Conservation (phyloP, 1,140 invertebrate species). For the Acyrthosiphon pisum region DNA sequence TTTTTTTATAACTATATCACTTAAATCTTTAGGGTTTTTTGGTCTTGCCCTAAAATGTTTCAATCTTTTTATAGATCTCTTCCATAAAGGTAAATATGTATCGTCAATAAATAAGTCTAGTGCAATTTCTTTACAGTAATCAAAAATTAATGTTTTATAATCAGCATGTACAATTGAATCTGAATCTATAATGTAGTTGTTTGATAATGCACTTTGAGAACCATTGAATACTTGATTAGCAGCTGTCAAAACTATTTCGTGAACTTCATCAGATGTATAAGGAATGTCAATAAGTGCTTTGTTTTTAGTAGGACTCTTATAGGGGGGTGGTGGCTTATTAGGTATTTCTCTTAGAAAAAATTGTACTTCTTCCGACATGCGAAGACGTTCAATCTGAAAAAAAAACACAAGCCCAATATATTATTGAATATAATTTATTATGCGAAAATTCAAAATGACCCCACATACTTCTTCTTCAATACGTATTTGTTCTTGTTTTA, state of each 20-base stretch:
- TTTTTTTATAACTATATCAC: slow-evolving; percentile 31
- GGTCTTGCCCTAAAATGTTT: not conserved
- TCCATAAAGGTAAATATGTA: slow-evolving; percentile 16
- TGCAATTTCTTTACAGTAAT: slow-evolving; percentile 40
- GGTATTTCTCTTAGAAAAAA: slow-evolving; percentile 42
- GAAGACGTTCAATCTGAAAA: slow-evolving; percentile 46
- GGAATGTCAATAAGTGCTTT: not conserved
- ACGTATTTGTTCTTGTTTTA: slow-evolving; percentile 33
- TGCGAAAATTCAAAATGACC: not conserved
- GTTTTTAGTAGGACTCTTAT: slow-evolving; percentile 30
- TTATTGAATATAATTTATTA: not conserved
- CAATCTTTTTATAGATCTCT: not conserved
- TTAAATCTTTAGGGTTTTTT: slow-evolving; percentile 7
- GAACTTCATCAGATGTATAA: slow-evolving; percentile 15
- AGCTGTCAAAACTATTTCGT: not conserved
- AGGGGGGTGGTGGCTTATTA: slow-evolving; percentile 39
- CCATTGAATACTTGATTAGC: slow-evolving; percentile 8
- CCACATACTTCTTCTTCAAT: slow-evolving; percentile 44
- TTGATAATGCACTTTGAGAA: not conserved
- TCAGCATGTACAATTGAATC: slow-evolving; percentile 8
- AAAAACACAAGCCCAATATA: not conserved
- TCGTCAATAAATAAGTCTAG: not conserved
- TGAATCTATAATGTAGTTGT: not conserved
- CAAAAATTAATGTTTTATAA: slow-evolving; percentile 41
- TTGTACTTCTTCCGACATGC: not conserved